These are phyloP conservation scores for Zaprionus ornatus DNA, from an alignment of 1,140 invertebrate species.

Conservation along the genomic window DNA sequence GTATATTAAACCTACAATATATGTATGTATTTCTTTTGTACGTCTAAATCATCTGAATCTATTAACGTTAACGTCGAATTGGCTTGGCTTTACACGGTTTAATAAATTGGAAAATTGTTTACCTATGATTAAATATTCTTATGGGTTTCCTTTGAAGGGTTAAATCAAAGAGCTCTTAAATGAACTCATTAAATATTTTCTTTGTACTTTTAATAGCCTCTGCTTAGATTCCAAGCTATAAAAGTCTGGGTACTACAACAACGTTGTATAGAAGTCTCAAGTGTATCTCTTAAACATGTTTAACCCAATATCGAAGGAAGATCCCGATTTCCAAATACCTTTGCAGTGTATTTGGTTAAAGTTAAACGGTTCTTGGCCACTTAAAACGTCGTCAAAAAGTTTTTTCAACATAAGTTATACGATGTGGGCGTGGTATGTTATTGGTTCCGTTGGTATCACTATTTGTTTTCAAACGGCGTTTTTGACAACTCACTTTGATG, in stretches of 20 bases:
- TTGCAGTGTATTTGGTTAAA: slow-evolving; percentile 77
- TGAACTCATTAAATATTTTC: neutral
- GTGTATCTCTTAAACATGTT: slow-evolving; percentile 8
- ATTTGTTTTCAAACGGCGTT: slow-evolving; percentile 73
- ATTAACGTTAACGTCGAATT: no score
- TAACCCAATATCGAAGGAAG: slow-evolving; percentile 2
- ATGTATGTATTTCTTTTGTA: no score
- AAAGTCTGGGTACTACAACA: neutral
- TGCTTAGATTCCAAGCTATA: neutral
- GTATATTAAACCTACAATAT: no score
- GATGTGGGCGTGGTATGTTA: slow-evolving; percentile 74
- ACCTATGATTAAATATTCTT: neutral
- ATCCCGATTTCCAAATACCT: slow-evolving; percentile 61
- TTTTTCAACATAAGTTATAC: slow-evolving; percentile 42
- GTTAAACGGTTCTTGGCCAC: slow-evolving; percentile 80
- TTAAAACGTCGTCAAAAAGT: slow-evolving; percentile 3
- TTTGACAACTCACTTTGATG: slow-evolving; percentile 58
- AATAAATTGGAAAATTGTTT: neutral
- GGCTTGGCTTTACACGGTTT: no score
- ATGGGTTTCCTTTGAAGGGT: neutral
- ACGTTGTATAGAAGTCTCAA: neutral
- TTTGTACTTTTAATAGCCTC: slow-evolving; percentile 1
- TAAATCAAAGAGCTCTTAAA: neutral
- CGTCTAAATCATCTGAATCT: no score
- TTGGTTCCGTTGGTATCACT: slow-evolving; percentile 70